Evolutionary conservation across 1,140 invertebrate species (phyloP), one percentile per base, ranked within the genome.

Genomic region (Cyrtorhinus lividipennis): DNA sequence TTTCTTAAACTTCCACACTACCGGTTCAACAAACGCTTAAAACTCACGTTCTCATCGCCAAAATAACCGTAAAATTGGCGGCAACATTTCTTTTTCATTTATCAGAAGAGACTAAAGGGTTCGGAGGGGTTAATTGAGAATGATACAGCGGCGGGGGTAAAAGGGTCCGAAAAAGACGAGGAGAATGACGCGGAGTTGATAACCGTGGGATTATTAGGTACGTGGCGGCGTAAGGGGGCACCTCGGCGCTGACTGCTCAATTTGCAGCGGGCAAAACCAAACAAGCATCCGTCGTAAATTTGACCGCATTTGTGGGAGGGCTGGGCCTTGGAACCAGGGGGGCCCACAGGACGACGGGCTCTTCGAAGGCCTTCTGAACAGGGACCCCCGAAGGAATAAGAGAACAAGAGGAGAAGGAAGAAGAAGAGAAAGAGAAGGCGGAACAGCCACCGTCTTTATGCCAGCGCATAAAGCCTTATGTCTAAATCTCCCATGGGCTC

Each of bases 201-300:
- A 53, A 53, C 48, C 48, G 48, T 53, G 48, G 48, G 48, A 53
- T 53, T 53, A 53, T 53, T 53, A 44, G 8, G 38, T 44, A 20
- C 30, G 48, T 22, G 48, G 48, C 48, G 48, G 48, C 48, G 48
- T 53, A 13, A 53, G 48, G 20, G 48, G 48, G 48, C 48, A 15
- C 8, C 56, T n/a, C 60, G 27, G 60, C 30, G 60, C 30, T 45
- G 60, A 61, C 60, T 46, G 45, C 45, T 46, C 30, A 61, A 48
- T 45, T 61, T 48, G 60, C 30, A 61, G 27, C 30, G 20, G 45
- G 56, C 61, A 62, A 62, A 62, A 62, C 61, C 61, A 62, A 62
- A 62, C 61, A 62, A 62, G 61, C 45, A 62, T 46, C 61, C 61
- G 46, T 62, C 61, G 61, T 62, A 62, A 62, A 62, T 62, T 62